Base-by-base conservation (phyloP, 30 jellyfish, hydroid and myxozoan genomes). In the Chrysaora quinquecirrha region DNA sequence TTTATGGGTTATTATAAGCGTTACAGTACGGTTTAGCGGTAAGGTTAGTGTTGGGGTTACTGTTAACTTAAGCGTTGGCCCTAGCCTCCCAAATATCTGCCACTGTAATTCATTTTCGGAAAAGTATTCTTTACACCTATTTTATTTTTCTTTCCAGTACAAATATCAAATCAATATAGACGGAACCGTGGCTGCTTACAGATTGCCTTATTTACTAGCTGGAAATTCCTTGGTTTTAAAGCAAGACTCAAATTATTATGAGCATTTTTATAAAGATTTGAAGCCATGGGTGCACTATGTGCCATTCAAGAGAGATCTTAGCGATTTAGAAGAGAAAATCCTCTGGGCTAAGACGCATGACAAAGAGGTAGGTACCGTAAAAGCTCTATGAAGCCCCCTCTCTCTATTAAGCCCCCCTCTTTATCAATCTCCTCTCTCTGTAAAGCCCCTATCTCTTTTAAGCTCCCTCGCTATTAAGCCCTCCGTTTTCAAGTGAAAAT, bases 111-210 rank as follows among this genome's bases (percentile, higher is more conserved):
- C n/a, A n/a, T n/a, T n/a, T n/a, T n/a, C n/a, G n/a, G n/a, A n/a
- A n/a, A n/a, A n/a, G n/a, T n/a, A n/a, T n/a, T n/a, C n/a, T n/a
- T n/a, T n/a, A n/a, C n/a, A n/a, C n/a, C n/a, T n/a, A n/a, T n/a
- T n/a, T n/a, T n/a, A 58, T 27, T 58, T 74, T 71, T 30, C 2
- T 14, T 91, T 86, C 24, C 84, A 93, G 98, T 86, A 73, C 67
- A 93, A 93, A 81, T 93, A 93, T 73, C 95, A 82, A 25, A 34
- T 93, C 65, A 93, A 87, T 35, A 75, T 93, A 12, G 98, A 93
- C 65, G 98, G 98, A 11, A 93, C 98, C 29, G 98, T 93, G 48
- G 98, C 98, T 0, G 98, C 98, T n/a, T 93, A 93, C 47, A 48
- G 98, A 60, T 69, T 93, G 18, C 98, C 98, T 2, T 93, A 80